Evolutionary conservation across 2,888 invertebrate genomes (phyloP), one percentile per base, ranked within the genome.

Genomic region (Drosophila mimica): DNA sequence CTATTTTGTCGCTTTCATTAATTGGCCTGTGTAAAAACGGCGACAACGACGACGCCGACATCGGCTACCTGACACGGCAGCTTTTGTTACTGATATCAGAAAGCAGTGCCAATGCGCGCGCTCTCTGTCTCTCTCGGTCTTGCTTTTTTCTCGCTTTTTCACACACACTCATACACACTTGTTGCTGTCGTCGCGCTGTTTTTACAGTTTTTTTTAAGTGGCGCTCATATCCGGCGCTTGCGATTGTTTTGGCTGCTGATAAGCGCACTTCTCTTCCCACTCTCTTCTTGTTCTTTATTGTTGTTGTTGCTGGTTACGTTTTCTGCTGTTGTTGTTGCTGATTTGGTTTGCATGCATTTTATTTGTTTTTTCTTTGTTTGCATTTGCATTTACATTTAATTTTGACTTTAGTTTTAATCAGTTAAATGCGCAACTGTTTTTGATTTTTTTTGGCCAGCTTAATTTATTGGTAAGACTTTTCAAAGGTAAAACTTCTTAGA

Each of bases 151-250:
- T 60, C 61, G 15, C 25, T 15, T 46, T 53, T 48, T 46, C 59
- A 53, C 69, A 69, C 65, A 43, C 57, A 76, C 87, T 81, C 78
- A 66, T 67, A 25, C 56, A 78, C 87, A 89, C 87, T 89, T 87
- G 81, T 88, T 88, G 88, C 81, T 74, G 59, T 33, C 61, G 56
- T 66, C 54, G 56, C 70, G 76, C 84, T 84, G 88, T 76, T 86
- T 86, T 87, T 88, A 88, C 86, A 85, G 86, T 88, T 90, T 87
- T 88, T 88, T 81, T 88, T 81, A 88, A 88, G 90, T 89, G 91
- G 90, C 89, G 87, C 80, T 81, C 89, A 90, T 89, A 91, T 89
- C 91, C 90, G 90, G 90, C 90, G 80, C 76, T 82, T 68, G 70
- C 70, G 64, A 83, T 89, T 83, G 72, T 82, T 73, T 77, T 77